These are phyloP conservation scores for Phyllotis vaccarum DNA, from an alignment of 2,797 vertebrate species.

Conservation along the genomic window DNA sequence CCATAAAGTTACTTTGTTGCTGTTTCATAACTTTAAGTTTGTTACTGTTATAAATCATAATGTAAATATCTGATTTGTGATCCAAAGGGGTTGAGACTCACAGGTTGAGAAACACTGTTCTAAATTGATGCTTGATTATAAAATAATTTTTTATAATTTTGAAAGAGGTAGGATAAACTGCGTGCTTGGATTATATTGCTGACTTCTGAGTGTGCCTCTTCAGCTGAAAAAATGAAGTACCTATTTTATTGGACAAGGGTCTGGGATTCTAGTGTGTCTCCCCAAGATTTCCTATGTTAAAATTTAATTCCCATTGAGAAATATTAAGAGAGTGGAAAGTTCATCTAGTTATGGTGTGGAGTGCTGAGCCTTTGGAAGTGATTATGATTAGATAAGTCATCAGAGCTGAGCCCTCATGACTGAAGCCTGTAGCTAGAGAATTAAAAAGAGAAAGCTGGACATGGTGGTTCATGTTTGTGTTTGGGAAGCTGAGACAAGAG, in stretches of 20 bases:
- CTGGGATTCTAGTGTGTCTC: neutral
- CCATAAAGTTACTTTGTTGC: neutral
- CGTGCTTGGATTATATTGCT: neutral
- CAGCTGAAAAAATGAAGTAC: neutral
- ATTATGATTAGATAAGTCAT: neutral
- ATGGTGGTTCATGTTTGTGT: neutral
- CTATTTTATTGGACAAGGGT: neutral
- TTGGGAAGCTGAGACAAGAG: neutral
- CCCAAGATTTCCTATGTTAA: neutral
- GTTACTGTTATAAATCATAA: neutral
- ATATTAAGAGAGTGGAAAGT: neutral
- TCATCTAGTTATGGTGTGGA: neutral
- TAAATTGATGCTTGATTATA: neutral
- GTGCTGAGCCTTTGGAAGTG: neutral
- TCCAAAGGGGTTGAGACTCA: neutral
- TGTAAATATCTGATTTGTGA: neutral
- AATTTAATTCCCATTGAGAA: neutral
- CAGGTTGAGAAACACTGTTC: neutral
- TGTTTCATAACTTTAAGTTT: neutral
- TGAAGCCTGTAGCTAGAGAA: neutral
- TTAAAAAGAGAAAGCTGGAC: neutral
- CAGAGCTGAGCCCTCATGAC: neutral
- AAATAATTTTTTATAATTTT: slow-evolving; percentile 24
- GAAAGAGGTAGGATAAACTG: neutral
- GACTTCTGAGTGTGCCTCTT: neutral